Evolutionary conservation across 2,888 invertebrate species (phyloP).

Genomic region (Cryptus viduatorius): DNA sequence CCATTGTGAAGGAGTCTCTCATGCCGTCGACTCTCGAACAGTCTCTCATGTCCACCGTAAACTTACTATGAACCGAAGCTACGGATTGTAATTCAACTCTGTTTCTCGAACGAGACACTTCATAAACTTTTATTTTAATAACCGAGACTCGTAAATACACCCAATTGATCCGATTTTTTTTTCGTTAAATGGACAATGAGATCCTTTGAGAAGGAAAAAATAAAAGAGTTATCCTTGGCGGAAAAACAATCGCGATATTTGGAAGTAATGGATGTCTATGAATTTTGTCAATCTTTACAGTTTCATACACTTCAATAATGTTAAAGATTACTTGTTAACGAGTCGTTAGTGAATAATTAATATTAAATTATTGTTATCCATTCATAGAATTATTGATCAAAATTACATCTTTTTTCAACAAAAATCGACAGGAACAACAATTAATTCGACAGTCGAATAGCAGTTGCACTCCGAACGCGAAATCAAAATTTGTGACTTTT

Average conservation of each 20-base stretch:
- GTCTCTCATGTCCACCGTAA: slow-evolving; percentile 14
- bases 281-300: too few species aligned
- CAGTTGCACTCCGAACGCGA: too few species aligned
- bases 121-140: slow-evolving; percentile 18
- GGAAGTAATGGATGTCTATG: neutral
- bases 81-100: slow-evolving; percentile 11
- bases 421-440: too few species aligned
- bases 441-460: too few species aligned
- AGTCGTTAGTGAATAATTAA: too few species aligned
- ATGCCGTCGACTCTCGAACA: slow-evolving; percentile 44
- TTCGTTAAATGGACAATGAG: neutral
- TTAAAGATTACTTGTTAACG: too few species aligned
- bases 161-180: slow-evolving; percentile 7
- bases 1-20: slow-evolving; percentile 65
- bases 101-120: slow-evolving; percentile 15
- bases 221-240: neutral
- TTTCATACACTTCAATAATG: too few species aligned
- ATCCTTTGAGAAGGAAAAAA: neutral
- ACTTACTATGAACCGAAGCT: slow-evolving; percentile 25
- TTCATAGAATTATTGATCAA: too few species aligned
- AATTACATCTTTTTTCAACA: too few species aligned
- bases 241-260: neutral
- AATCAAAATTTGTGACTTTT: too few species aligned
- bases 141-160: slow-evolving; percentile 3
- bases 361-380: too few species aligned